Conservation (phyloP, 2,888 invertebrate genomes). For the Machimus atricapillus region DNA sequence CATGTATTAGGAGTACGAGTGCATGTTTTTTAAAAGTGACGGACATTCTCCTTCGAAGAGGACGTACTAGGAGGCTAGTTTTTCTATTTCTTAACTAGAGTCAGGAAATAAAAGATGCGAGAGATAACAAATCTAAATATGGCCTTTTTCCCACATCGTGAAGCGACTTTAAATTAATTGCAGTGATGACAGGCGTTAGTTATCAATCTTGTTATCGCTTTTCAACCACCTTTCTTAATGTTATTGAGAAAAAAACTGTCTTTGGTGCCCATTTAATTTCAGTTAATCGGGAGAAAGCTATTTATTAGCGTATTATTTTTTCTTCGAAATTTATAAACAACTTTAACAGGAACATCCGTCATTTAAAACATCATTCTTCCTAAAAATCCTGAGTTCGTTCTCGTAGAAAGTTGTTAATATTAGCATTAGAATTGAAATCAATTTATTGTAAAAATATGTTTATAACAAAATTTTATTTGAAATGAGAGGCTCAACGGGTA, state of each 20-base stretch:
- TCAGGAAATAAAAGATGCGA: not conserved
- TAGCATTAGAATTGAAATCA: no score
- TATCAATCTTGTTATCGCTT: not conserved
- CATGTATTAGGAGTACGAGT: not conserved
- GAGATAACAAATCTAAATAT: not conserved
- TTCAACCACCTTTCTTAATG: not conserved
- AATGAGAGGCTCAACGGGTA: no score
- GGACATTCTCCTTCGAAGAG: not conserved
- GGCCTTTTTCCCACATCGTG: not conserved
- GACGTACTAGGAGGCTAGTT: not conserved
- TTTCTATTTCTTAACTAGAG: not conserved
- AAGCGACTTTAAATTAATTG: not conserved
- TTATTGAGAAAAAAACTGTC: not conserved
- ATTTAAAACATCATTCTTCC: no score
- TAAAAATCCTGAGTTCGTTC: no score
- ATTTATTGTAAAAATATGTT: no score
- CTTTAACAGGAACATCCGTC: no score
- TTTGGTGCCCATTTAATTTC: not conserved
- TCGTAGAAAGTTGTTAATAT: no score
- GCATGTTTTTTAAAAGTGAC: not conserved
- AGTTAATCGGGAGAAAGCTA: not conserved
- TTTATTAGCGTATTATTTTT: not conserved
- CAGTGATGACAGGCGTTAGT: not conserved
- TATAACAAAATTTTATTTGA: no score
- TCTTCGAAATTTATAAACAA: no score